phyloP scores from a whole-genome alignment of 2,888 invertebrate species.

The Carabus problematicus region DNA sequence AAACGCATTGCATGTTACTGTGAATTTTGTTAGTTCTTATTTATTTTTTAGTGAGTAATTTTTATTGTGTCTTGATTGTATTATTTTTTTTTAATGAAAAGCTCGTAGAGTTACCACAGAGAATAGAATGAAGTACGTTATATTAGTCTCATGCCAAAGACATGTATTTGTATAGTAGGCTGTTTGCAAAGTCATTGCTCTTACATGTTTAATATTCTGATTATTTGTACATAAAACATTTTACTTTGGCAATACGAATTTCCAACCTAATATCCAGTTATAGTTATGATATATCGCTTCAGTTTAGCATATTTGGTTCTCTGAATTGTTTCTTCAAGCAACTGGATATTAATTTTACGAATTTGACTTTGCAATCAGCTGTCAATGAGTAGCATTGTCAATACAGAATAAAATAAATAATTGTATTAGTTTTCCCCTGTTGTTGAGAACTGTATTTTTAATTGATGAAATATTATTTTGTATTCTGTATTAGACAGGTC shows the following conservation, averaged over 20 bases:
- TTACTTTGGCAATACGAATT: no score
- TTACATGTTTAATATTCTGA: neutral
- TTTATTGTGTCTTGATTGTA: conserved; percentile 15
- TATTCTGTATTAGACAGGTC: conserved; percentile 18
- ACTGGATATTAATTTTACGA: no score
- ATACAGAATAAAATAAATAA: conserved; percentile 18
- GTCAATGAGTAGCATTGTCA: neutral
- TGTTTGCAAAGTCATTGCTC: conserved; percentile 30
- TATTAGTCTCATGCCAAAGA: conserved; percentile 40
- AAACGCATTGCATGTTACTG: neutral
- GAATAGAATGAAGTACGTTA: conserved; percentile 17
- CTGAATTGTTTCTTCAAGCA: no score
- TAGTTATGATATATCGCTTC: no score
- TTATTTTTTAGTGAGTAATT: conserved; percentile 16
- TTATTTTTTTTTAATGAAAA: conserved; percentile 27
- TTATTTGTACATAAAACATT: no score
- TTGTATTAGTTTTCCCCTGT: conserved; percentile 23
- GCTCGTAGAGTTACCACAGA: conserved; percentile 38
- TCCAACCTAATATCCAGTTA: no score
- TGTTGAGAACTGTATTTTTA: conserved; percentile 33
- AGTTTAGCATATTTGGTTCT: no score
- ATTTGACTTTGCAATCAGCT: conserved; percentile 20
- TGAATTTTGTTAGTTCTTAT: conserved; percentile 3
- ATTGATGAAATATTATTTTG: conserved; percentile 25
- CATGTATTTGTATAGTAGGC: conserved; percentile 27